Evolutionary conservation across 23 tunicate species (phyloP), one percentile per base, ranked within the genome.

Genomic region (Botrylloides violaceus): DNA sequence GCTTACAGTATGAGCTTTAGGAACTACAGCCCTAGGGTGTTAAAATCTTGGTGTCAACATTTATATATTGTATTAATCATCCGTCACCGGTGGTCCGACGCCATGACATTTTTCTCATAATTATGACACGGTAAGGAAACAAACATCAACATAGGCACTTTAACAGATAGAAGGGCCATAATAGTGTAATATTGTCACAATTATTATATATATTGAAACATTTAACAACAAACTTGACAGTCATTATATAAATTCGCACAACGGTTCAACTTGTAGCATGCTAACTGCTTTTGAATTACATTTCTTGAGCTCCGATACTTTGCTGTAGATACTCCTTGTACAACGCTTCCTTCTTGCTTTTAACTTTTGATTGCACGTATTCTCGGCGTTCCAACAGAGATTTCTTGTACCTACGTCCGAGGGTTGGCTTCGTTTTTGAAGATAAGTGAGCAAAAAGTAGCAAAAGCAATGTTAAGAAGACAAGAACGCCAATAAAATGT

Each of bases 321-420:
- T 88, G 96, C 60, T 81, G 80, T 37, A 88, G 96, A 73, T 88
- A 88, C 34, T 81, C 84, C 36, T 81, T 81, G 80, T 88, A 88
- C 38, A 88, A 73, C 21, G 47, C 73, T 39, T 81, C 96, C 83
- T 88, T 88, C 38, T 48, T 50, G 28, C 36, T 78, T 66, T 88
- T 88, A 22, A 88, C 96, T 18, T 88, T 81, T 19, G 79, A 36
- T 47, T 82, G 84, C n/a, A 88, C 96, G 36, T 66, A 88, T 20
- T 77, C 74, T 29, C 79, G 61, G 6, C 72, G 37, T 9, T 81
- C 88, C 28, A 88, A 57, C 65, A 88, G 61, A 2, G 75, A 58
- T 58, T 63, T 76, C 36, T 88, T 88, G 31, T 75, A 33, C 64
- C 64, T 77, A 24, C 96, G 47, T 34, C 80, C 70, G 59, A 88